Evolutionary conservation across 2,888 invertebrate genomes (phyloP), one percentile per base, ranked within the genome.

Genomic region (Polydrusus tereticollis): DNA sequence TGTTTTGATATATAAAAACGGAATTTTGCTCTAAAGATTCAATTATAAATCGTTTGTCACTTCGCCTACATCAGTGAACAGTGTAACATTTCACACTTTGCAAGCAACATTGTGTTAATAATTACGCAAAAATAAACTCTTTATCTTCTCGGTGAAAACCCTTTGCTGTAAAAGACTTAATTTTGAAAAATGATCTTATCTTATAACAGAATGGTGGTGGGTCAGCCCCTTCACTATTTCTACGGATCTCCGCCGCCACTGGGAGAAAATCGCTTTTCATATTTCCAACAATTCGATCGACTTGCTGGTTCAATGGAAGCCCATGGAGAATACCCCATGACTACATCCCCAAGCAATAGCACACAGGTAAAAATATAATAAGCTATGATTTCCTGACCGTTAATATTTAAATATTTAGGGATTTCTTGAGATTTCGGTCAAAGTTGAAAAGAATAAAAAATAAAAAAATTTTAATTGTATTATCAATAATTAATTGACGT

Each of bases 161-260:
- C 14, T 52, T 29, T 14, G 0, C n/a, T 6, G 29, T 52, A 52
- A 52, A 52, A 52, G 14, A 26, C 52, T 50, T 65, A 26, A 23
- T 14, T 33, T 12, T 12, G 10, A 18, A 50, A 16, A 55, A 84
- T 84, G 83, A 78, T 80, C 78, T 68, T 80, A 50, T 82, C 79
- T 75, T 79, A 83, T 77, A 81, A 82, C 76, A 84, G 85, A 74
- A 82, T 84, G 82, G 80, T 85, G 62, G 83, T 82, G 81, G 85
- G 78, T 75, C 80, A 82, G 73, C 84, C 85, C n/a, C 75, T 85
- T 58, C 82, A 82, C 45, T 85, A 85, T 75, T 82, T 81, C 77
- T 77, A 64, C 69, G 58, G 47, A 10, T 63, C 68, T 7, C 68
- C 67, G 50, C 75, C 72, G 10, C 47, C 55, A 47, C 10, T 41